Evolutionary conservation across 2,113 vertebrate genomes (phyloP).

Genomic region (Neofelis nebulosa): DNA sequence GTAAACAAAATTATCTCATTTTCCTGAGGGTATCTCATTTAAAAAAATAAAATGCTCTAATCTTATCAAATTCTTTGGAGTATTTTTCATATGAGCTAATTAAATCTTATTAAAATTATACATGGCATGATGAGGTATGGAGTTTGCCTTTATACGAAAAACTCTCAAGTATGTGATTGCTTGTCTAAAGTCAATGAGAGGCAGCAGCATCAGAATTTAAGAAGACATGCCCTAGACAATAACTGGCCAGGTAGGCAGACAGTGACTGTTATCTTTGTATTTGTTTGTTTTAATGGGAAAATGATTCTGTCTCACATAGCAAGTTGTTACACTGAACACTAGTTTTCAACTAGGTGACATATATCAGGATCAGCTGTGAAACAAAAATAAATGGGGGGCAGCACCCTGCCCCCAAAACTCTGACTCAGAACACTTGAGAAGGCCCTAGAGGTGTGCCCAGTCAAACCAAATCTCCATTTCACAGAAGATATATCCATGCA

Average conservation of each 20-base stretch:
- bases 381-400: not conserved
- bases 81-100: not conserved
- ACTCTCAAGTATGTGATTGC: not conserved
- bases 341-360: not conserved
- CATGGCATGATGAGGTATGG: not conserved
- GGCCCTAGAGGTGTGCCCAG: not conserved
- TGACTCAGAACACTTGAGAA: not conserved
- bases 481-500: not conserved
- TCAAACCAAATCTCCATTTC: not conserved
- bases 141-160: not conserved
- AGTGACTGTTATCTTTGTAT: not conserved
- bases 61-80: not conserved
- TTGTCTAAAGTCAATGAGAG: not conserved
- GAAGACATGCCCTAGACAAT: not conserved
- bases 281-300: not conserved
- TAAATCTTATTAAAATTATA: not conserved
- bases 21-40: not conserved
- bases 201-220: not conserved
- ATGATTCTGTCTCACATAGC: not conserved
- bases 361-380: not conserved
- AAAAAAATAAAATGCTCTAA: not conserved
- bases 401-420: not conserved
- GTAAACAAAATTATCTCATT: not conserved
- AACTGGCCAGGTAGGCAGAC: not conserved
- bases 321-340: not conserved